These are phyloP conservation scores for Indicator maculatus DNA, from an alignment of 2,113 vertebrate genomes.

Conservation along the genomic window DNA sequence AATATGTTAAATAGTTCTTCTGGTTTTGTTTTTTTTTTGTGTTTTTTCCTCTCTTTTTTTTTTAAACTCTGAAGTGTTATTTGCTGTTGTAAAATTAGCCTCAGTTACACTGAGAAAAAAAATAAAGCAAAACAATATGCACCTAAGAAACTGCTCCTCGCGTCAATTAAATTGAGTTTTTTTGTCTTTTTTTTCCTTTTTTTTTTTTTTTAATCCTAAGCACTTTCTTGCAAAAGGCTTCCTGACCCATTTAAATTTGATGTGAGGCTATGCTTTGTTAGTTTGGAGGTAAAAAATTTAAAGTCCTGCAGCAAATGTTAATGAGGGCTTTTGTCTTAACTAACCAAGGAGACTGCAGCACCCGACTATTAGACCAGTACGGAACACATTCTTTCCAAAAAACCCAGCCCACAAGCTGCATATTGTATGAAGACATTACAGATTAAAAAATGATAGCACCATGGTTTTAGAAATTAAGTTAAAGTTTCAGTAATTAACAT, in stretches of 20 bases:
- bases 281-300: slow-evolving; percentile 87
- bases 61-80: slow-evolving; percentile 73
- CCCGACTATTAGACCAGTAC: slow-evolving; percentile 78
- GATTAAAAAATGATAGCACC: slow-evolving; percentile 96
- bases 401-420: slow-evolving; percentile 92
- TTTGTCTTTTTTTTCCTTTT: background rate
- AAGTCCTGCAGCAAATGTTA: slow-evolving; percentile 87
- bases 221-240: slow-evolving; percentile 76
- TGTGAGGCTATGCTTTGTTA: slow-evolving; percentile 81
- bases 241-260: slow-evolving; percentile 80
- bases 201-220: background rate
- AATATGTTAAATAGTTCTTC: slow-evolving; percentile 84
- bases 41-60: no score
- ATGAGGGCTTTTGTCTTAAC: slow-evolving; percentile 86
- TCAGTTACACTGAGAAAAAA: slow-evolving; percentile 92
- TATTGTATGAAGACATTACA: slow-evolving; percentile 85
- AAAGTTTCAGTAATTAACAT: slow-evolving; percentile 90
- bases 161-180: slow-evolving; percentile 82
- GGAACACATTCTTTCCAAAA: slow-evolving; percentile 81
- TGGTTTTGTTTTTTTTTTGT: background rate
- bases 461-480: slow-evolving; percentile 89
- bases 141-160: slow-evolving; percentile 79
- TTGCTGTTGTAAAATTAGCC: slow-evolving; percentile 87
- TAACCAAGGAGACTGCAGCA: slow-evolving; percentile 86
- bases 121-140: slow-evolving; percentile 78